Evolutionary conservation across 2,113 vertebrate species (phyloP).

Genomic region (Phyllopteryx taeniolatus): DNA sequence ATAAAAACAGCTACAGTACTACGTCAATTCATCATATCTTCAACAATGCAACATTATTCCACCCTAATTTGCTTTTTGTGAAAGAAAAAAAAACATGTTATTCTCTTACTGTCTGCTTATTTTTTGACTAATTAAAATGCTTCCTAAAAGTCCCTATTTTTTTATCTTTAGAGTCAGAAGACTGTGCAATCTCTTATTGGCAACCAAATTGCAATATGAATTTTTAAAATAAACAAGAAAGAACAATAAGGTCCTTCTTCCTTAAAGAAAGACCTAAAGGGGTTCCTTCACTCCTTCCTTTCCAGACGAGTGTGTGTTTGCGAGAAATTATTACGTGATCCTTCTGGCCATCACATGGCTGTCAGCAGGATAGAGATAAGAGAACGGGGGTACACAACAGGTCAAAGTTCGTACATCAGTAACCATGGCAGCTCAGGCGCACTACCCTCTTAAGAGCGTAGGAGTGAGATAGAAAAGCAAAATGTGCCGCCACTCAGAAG

Average conservation of each 20-base stretch:
- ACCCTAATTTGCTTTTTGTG: slow-evolving; percentile 53
- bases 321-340: slow-evolving; percentile 60
- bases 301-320: slow-evolving; percentile 68
- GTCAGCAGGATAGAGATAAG: slow-evolving; percentile 70
- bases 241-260: slow-evolving; percentile 65
- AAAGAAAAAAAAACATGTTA: slow-evolving; percentile 23
- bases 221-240: slow-evolving; percentile 57
- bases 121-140: slow-evolving; percentile 82
- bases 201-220: slow-evolving; percentile 97
- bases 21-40: slow-evolving; percentile 59
- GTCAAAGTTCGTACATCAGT: slow-evolving; percentile 69
- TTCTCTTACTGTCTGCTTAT: slow-evolving; percentile 78
- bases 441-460: slow-evolving; percentile 68
- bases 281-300: slow-evolving; percentile 63
- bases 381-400: slow-evolving; percentile 51
- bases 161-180: slow-evolving; percentile 98
- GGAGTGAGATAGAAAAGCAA: slow-evolving; percentile 64
- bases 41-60: slow-evolving; percentile 59
- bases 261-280: slow-evolving; percentile 54
- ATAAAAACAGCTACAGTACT: slow-evolving; percentile 64
- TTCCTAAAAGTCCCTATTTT: slow-evolving; percentile 83
- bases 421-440: slow-evolving; percentile 67
- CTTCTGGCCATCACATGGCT: slow-evolving; percentile 74
- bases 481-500: slow-evolving; percentile 63
- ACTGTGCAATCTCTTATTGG: slow-evolving; percentile 99